Base-by-base conservation (phyloP, 2,797 vertebrate genomes). In the Tinamus major region DNA sequence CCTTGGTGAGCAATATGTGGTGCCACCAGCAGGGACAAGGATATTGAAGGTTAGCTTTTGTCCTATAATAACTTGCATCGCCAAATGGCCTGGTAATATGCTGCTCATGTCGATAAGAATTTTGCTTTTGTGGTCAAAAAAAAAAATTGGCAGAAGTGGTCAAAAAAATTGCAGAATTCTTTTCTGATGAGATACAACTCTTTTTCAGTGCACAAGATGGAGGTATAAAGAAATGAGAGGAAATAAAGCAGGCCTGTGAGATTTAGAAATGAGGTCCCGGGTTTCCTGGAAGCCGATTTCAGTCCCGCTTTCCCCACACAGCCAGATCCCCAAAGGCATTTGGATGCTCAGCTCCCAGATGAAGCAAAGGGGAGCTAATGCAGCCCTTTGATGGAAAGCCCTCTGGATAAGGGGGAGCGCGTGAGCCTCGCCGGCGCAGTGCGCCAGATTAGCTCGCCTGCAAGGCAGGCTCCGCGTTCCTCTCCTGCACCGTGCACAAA, bases 331-430 rank as follows among this genome's bases (percentile, higher is more conserved):
- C 35, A 23, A 14, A 7, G 13, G 33, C 65, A 33, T 55, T 69
- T 71, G 48, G 80, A 62, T 8, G 72, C 17, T 61, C 35, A 70
- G 53, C 29, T 81, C 76, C 70, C n/a, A 79, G 91, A 81, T 1
- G 6, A 86, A 90, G 84, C 79, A 58, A 61, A 81, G 80, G 62
- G 62, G 49, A 86, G 24, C 51, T 74, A 70, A 53, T 20, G 75
- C 88, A 84, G 64, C 15, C 44, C 75, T 96, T 85, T 77, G 67
- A 68, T 58, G 51, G 62, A 9, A 79, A 95, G 33, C 82, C 85
- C 77, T 49, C 31, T 55, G 85, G 71, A 78, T 62, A 79, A 83
- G 41, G 69, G 59, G 77, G 61, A 6, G 33, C 70, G 59, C 87
- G 56, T 51, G 85, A 85, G 74, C 10, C 65, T 87, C 20, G 2